Base-by-base conservation (phyloP, 2,113 vertebrate species). In the Peucedramus taeniatus region DNA sequence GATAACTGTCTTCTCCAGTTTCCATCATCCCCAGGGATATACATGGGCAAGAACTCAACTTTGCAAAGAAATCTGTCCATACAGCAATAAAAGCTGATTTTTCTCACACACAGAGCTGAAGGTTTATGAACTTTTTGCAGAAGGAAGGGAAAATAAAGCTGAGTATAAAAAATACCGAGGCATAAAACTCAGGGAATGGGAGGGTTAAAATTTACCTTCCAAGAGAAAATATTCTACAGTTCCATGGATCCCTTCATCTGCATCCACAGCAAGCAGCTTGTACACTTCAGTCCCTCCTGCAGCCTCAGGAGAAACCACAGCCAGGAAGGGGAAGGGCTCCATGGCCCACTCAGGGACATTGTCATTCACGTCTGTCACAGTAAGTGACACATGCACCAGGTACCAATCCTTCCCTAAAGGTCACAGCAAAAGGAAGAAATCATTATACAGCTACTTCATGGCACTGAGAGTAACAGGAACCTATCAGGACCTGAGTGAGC, bases 191-290 rank as follows among this genome's bases (percentile, higher is more conserved):
- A 23, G 6, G 24, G 24, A 83, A 82, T 7, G 1, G 26, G 27
- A 39, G 16, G 8, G 16, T 85, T 92, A 47, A 90, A 56, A 77
- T 94, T 94, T 98, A 99, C 99, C 99, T 86, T 99, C 98, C 31
- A 98, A 98, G 66, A 99, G 98, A 93, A 98, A 99, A 97, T 99
- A 99, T 56, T 99, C 98, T 90, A 99, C 98, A 86, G 98, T 97
- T 53, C 98, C 99, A 42, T 98, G 97, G 92, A 98, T 95, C 33
- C 98, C 99, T 74, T 98, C 98, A 74, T 99, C 98, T 22, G 97
- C 98, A 60, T 99, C 99, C 74, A 96, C 93, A 54, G 99, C 99
- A 3, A 97, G 86, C 45, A 99, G 98, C 86, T 97, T 98, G 96
- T 99, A 99, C 20, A 99, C 98, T 42, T 98, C 87, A 3, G 98